Conservation (phyloP, 1,140 invertebrate genomes). For the Sinonovacula constricta region DNA sequence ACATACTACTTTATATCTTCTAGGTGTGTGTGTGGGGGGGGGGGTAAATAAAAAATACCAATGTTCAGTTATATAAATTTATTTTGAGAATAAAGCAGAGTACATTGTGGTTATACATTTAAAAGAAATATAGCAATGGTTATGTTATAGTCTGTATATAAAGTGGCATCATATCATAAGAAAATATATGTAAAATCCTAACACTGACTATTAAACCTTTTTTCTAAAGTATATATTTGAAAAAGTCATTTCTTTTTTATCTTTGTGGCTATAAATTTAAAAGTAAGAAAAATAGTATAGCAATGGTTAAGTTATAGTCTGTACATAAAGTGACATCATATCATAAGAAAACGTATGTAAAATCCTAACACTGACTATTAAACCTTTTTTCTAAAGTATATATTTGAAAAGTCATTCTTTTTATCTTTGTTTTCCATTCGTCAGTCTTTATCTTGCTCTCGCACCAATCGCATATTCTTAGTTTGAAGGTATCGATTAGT, state of each 20-base stretch:
- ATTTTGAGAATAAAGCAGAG: not conserved
- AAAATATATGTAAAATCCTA: no score
- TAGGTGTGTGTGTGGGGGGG: not conserved
- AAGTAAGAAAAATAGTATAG: not conserved
- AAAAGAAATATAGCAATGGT: not conserved
- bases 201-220: no score
- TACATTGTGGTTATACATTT: not conserved
- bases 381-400: not conserved
- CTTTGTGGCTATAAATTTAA: not conserved
- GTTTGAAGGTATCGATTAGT: constrained; percentile 5
- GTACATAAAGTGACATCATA: not conserved
- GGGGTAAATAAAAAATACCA: not conserved
- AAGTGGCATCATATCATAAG: no score
- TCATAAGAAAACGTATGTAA: not conserved
- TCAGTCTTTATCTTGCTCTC: not conserved
- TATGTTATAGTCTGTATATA: not conserved
- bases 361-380: not conserved
- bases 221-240: no score
- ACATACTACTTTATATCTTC: no score
- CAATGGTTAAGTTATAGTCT: not conserved
- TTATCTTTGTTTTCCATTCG: not conserved
- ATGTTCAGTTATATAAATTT: not conserved
- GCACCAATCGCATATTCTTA: constrained; percentile 19
- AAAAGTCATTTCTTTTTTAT: not conserved
- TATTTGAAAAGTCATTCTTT: constrained; percentile 2